Evolutionary conservation across 1,140 invertebrate genomes (phyloP).

Genomic region (Apis florea): DNA sequence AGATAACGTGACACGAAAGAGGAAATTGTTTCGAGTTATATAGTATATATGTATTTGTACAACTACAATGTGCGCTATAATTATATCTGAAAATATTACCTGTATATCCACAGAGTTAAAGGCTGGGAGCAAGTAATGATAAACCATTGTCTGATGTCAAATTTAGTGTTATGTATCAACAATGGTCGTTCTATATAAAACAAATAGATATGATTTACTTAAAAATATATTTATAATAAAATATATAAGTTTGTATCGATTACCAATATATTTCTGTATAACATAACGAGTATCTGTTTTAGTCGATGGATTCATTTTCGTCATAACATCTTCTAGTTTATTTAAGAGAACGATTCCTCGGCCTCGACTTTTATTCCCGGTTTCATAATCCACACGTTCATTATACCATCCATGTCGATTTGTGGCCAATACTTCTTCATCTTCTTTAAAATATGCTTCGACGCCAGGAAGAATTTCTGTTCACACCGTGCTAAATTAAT

Average conservation of each 20-base stretch:
- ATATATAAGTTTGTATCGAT: constrained; percentile 40
- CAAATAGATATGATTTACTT: constrained; percentile 42
- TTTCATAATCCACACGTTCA: constrained; percentile 97
- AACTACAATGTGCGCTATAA: background rate
- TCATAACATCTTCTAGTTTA: constrained; percentile 91
- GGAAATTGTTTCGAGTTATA: background rate
- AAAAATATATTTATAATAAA: background rate
- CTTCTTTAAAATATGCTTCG: constrained; percentile 80
- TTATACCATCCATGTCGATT: constrained; percentile 89
- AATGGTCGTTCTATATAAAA: constrained; percentile 87
- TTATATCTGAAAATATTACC: constrained; percentile 76
- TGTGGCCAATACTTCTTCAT: constrained; percentile 88
- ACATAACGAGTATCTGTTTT: constrained; percentile 90
- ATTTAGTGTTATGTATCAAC: constrained; percentile 94
- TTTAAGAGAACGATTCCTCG: constrained; percentile 94
- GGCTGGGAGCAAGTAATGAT: constrained; percentile 94
- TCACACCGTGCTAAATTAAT: constrained; percentile 27
- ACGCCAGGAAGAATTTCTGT: constrained; percentile 79
- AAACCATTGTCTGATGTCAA: constrained; percentile 97
- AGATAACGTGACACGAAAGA: constrained; percentile 18
- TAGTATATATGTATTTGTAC: background rate
- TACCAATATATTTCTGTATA: constrained; percentile 97
- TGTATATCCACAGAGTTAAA: constrained; percentile 96
- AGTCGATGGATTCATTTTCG: constrained; percentile 83
- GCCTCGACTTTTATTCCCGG: constrained; percentile 95